A percentile compares a stretch with the other conserved stretches of the same genome.
Conservation (phyloP, 2,888 invertebrate species). For the Nemapogon koenigi region DNA sequence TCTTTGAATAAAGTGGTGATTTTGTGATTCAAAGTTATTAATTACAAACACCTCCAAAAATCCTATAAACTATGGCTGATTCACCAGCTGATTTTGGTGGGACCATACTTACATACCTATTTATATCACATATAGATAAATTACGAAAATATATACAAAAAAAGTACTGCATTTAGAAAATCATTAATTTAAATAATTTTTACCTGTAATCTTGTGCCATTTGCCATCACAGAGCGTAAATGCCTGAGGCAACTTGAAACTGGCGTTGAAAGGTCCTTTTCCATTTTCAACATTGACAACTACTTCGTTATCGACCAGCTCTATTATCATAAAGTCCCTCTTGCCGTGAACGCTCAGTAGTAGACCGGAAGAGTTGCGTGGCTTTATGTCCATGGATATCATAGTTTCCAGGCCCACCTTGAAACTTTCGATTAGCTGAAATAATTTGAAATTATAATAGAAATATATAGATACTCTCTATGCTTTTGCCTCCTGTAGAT, state of each 20-base stretch:
- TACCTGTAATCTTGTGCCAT: conserved; percentile 90
- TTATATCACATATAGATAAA: too few species aligned
- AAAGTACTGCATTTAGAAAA: too few species aligned
- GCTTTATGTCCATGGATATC: conserved; percentile 85
- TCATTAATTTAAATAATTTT: too few species aligned
- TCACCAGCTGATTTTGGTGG: too few species aligned
- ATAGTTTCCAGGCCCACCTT: conserved; percentile 79
- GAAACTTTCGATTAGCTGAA: conserved; percentile 71
- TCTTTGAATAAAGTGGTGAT: too few species aligned
- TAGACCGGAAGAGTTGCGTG: conserved; percentile 83
- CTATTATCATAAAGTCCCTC: conserved; percentile 84
- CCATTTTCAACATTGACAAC: conserved; percentile 85
- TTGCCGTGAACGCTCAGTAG: conserved; percentile 85
- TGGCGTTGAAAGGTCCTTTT: conserved; percentile 78
- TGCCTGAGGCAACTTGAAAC: conserved; percentile 69
- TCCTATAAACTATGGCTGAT: too few species aligned
- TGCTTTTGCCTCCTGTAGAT: neutral
- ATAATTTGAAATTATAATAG: conserved; percentile 7
- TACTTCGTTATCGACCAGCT: conserved; percentile 86
- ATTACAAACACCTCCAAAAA: too few species aligned
- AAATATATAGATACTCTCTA: neutral
- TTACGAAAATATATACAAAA: too few species aligned
- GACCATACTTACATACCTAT: too few species aligned
- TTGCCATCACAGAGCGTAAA: conserved; percentile 90
- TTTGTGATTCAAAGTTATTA: too few species aligned